Evolutionary conservation across 2,797 vertebrate genomes (phyloP), one percentile per base, ranked within the genome.

Genomic region (Eulemur coronatus): DNA sequence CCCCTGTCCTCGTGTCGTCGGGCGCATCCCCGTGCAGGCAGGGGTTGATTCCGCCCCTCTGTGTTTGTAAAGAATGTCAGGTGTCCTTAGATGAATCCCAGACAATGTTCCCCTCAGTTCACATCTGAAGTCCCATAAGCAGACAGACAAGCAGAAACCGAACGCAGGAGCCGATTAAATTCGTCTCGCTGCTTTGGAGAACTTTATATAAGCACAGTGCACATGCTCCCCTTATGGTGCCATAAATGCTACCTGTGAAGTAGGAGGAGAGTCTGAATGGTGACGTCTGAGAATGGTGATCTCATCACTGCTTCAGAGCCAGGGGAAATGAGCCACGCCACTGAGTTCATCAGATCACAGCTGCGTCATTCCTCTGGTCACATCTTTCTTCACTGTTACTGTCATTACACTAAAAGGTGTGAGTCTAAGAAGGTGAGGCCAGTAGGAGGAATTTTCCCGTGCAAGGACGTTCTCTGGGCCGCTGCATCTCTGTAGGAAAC

Each of bases 211-310:
- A 38, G 35, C 7, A 8, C 24, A 46, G 17, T 11, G 57, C 30
- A 20, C 3, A 43, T 1, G 22, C 26, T 1, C 11, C 11, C 7
- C 72, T 43, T n/a, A 5, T 11, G 0, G 0, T 7, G 13, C 12
- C 33, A 4, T 12, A 20, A 11, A 10, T 0, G 3, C 5, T 12
- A 55, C 14, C 22, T 13, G 18, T 22, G 57, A 78, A 38, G 18
- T 2, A 18, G 14, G 28, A 9, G 9, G 7, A 7, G 10, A 12
- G 4, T 7, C n/a, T 13, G 24, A 28, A 35, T 5, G 24, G 8
- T 18, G 2, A 4, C 5, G 26, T 13, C 28, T 48, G 2, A 52
- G 59, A 4, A 7, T 6, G 7, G 14, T 26, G 46, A 15, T 22
- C 61, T 82, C 24, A 5, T 7, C 20, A 46, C 41, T 8, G 7